These are phyloP conservation scores for Antheraea pernyi DNA, from an alignment of 1,140 invertebrate genomes.

Conservation along the genomic window DNA sequence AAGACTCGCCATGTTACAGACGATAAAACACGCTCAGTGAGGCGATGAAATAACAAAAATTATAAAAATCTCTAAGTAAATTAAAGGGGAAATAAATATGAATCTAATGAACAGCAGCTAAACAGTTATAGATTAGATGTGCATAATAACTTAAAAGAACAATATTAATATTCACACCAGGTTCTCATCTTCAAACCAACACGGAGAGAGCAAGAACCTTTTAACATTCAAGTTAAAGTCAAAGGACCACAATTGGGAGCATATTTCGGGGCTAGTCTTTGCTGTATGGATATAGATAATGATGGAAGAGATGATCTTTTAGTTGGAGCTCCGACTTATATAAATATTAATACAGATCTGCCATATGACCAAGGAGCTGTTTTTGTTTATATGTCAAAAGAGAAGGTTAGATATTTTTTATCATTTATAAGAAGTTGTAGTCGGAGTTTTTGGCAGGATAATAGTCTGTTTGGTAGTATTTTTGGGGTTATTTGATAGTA, in stretches of 20 bases:
- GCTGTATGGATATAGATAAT: conserved; percentile 85
- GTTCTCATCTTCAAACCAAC: conserved; percentile 63
- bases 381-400: conserved; percentile 79
- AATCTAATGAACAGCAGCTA: no score
- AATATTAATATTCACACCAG: conserved; percentile 29
- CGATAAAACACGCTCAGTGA: no score
- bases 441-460: no score
- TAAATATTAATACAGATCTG: conserved; percentile 49
- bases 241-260: conserved; percentile 84
- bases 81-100: conserved; percentile 6
- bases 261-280: conserved; percentile 87
- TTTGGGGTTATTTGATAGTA: no score
- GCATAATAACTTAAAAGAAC: background rate
- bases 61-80: no score
- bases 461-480: no score
- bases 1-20: no score
- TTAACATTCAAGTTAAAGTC: conserved; percentile 48
- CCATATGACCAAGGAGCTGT: conserved; percentile 81
- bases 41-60: no score
- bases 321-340: conserved; percentile 89
- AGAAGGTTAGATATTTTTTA: conserved; percentile 54
- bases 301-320: conserved; percentile 87
- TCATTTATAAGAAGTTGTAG: no score
- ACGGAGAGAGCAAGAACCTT: conserved; percentile 33
- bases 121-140: conserved; percentile 45